phyloP scores from a whole-genome alignment of 1,140 invertebrate species.

The Aphidius gifuensis region DNA sequence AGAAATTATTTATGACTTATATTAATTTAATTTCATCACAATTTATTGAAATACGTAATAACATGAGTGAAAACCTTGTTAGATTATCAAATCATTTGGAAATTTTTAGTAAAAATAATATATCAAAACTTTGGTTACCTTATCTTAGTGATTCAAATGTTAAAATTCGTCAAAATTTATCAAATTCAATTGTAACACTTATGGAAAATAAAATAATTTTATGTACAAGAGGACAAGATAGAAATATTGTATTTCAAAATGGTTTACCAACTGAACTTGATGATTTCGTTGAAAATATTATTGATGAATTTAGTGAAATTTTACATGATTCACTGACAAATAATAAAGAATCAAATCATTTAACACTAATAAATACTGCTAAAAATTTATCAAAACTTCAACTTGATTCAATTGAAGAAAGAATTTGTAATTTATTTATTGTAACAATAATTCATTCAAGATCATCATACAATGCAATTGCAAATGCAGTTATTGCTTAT shows the following conservation, averaged over 20 bases:
- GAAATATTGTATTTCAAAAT: constrained; percentile 30
- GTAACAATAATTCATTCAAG: constrained; percentile 60
- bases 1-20: constrained; percentile 23
- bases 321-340: constrained; percentile 55
- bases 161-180: constrained; percentile 43
- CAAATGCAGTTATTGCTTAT: constrained; percentile 60
- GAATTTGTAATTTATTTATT: constrained; percentile 43
- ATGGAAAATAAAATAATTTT: constrained; percentile 42
- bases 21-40: constrained; percentile 36
- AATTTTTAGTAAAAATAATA: constrained; percentile 45
- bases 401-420: constrained; percentile 57
- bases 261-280: constrained; percentile 46
- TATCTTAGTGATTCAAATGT: constrained; percentile 43
- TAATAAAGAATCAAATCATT: constrained; percentile 56
- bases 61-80: constrained; percentile 41
- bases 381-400: constrained; percentile 61
- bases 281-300: constrained; percentile 53
- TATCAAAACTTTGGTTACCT: constrained; percentile 45
- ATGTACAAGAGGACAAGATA: not conserved
- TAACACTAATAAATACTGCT: constrained; percentile 56
- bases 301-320: constrained; percentile 53
- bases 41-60: constrained; percentile 32
- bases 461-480: constrained; percentile 54
- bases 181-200: constrained; percentile 38
- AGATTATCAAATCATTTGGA: constrained; percentile 49